A percentile compares a stretch with the other conserved stretches of the same genome.
These are phyloP conservation scores for Lepidurus couesii DNA, from an alignment of 1,140 invertebrate genomes.

Conservation along the genomic window DNA sequence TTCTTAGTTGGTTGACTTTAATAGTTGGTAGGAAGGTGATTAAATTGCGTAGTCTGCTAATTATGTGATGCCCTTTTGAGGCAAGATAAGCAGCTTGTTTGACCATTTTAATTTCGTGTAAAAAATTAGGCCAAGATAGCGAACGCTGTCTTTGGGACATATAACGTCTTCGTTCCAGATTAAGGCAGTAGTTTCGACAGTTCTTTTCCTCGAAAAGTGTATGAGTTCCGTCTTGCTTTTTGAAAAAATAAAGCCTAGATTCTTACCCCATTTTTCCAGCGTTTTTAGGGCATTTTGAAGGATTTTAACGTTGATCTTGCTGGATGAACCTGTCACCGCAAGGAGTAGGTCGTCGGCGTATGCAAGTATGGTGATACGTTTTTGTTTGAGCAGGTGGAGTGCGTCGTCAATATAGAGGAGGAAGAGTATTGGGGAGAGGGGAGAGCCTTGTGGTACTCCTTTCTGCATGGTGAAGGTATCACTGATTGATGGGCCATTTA, in stretches of 20 bases:
- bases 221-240: neutral
- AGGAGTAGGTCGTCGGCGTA: constrained; percentile 24
- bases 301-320: constrained; percentile 8
- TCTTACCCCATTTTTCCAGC: constrained; percentile 14
- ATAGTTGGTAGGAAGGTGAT: neutral
- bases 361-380: neutral
- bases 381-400: neutral
- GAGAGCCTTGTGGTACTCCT: constrained; percentile 13
- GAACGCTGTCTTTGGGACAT: neutral
- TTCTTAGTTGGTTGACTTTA: neutral
- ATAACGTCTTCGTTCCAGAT: neutral
- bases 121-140: constrained; percentile 5
- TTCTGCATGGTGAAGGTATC: neutral
- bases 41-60: neutral
- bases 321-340: neutral
- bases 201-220: constrained; percentile 18
- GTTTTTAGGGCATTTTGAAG: constrained; percentile 18
- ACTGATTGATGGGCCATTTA: neutral
- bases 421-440: constrained; percentile 24
- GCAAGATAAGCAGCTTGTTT: neutral
- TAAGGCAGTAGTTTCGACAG: neutral
- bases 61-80: neutral
- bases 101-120: neutral
- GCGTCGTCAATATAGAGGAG: constrained; percentile 6
- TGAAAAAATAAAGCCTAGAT: neutral